Evolutionary conservation across 2,113 vertebrate species (phyloP), one percentile per base, ranked within the genome.

Genomic region (Trinectes maculatus): DNA sequence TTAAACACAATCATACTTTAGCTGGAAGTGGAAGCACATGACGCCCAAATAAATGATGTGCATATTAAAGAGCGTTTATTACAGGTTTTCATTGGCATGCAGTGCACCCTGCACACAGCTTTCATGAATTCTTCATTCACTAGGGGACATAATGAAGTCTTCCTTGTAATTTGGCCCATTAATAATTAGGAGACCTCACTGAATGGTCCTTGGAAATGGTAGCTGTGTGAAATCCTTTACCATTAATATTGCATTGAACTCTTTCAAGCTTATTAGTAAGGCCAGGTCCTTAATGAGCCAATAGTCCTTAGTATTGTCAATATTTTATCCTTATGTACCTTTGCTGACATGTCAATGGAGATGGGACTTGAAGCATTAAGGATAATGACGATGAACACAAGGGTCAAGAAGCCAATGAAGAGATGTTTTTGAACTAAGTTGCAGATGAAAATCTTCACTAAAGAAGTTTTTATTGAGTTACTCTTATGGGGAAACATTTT

Each of bases 171-270:
- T 87, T 85, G 60, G 77, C 60, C 82, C 76, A 90, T 93, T 82
- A 91, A 90, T 93, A 89, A 91, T 92, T 89, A 71, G 83, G 29
- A 83, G 77, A 62, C 77, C 74, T 62, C 54, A 31, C 65, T 71
- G 72, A 89, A 86, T 75, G 79, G 82, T 86, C 77, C 85, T 80
- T 86, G 75, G 71, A 85, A 89, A 89, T 89, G 61, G 80, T 77
- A 71, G 78, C 59, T 72, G 46, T 60, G 61, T 74, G 66, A 89
- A 86, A 89, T 80, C 80, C 78, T 71, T 71, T 64, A 61, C 29
- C 85, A 90, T 92, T 87, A 91, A 91, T 90, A 90, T 87, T 90
- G 77, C 77, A 91, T 86, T 72, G 55, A 82, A 65, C 63, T 81
- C 77, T 61, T 72, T 77, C 82, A 62, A 58, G 62, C 82, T 90